Percentiles rank a stretch among this genome's conserved stretches.
Evolutionary conservation across 2,113 vertebrate species (phyloP).

Genomic region (Scortum barcoo): DNA sequence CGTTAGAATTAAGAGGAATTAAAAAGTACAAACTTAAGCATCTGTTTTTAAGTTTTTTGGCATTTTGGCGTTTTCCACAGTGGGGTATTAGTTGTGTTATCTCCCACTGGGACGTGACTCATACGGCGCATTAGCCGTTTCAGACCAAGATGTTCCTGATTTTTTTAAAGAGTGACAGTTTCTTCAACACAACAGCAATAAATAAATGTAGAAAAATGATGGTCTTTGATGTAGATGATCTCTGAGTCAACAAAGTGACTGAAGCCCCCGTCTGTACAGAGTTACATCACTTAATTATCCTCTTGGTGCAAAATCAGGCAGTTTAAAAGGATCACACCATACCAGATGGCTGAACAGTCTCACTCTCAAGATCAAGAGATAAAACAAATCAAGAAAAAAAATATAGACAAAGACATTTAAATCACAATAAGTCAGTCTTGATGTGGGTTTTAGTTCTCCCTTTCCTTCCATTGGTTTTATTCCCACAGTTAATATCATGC

Average conservation of each 20-base stretch:
- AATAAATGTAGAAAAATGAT: neutral
- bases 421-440: neutral
- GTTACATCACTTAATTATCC: neutral
- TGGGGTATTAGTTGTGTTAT: constrained; percentile 8
- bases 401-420: neutral
- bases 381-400: no score
- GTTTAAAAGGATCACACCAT: neutral
- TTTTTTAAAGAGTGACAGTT: neutral
- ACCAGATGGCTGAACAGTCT: neutral
- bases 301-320: neutral
- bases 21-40: neutral
- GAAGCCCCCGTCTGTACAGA: neutral
- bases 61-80: constrained; percentile 37
- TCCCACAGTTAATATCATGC: neutral
- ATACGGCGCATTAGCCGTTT: constrained; percentile 26
- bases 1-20: neutral
- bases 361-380: neutral
- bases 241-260: neutral
- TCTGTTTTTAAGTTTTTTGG: no score
- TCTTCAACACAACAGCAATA: neutral
- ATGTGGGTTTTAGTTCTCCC: neutral
- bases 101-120: constrained; percentile 33
- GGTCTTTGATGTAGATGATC: neutral
- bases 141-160: constrained; percentile 1
- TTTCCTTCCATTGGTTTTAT: neutral